Conservation (phyloP, 2,113 vertebrate genomes). For the Psittacula cyanocephala region DNA sequence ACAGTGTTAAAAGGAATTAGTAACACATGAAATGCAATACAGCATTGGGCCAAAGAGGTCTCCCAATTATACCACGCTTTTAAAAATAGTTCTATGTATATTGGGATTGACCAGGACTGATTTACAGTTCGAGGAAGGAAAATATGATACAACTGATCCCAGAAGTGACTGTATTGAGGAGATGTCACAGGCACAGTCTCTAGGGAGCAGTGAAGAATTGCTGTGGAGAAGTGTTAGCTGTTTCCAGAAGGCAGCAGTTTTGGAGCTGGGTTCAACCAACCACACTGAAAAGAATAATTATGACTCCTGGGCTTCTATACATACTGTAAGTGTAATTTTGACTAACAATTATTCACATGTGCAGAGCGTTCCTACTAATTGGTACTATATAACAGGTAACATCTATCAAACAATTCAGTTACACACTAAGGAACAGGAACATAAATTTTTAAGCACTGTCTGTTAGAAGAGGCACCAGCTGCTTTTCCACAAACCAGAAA, state of each 20-base stretch:
- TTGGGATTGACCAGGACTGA: not conserved
- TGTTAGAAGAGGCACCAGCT: not conserved
- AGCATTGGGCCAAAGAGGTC: not conserved
- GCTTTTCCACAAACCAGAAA: not conserved
- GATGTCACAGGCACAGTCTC: not conserved
- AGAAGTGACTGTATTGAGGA: not conserved
- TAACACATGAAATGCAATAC: not conserved
- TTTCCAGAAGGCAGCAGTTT: not conserved
- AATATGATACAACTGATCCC: not conserved
- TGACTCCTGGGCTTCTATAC: not conserved
- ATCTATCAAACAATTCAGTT: not conserved
- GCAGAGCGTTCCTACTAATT: not conserved
- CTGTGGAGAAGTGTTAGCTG: not conserved
- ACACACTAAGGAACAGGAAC: not conserved
- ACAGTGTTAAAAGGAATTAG: not conserved
- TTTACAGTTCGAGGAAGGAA: conserved; percentile 27
- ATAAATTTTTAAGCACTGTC: not conserved
- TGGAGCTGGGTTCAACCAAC: not conserved
- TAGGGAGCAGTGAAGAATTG: not conserved
- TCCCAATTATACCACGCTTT: not conserved
- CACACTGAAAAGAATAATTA: not conserved
- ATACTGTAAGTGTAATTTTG: not conserved
- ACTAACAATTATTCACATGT: not conserved
- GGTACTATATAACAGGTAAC: not conserved
- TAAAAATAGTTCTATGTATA: not conserved